A percentile compares a stretch with the other conserved stretches of the same genome.
phyloP scores from a whole-genome alignment of 2,888 invertebrate genomes.

The Mesorhabditis sp. region DNA sequence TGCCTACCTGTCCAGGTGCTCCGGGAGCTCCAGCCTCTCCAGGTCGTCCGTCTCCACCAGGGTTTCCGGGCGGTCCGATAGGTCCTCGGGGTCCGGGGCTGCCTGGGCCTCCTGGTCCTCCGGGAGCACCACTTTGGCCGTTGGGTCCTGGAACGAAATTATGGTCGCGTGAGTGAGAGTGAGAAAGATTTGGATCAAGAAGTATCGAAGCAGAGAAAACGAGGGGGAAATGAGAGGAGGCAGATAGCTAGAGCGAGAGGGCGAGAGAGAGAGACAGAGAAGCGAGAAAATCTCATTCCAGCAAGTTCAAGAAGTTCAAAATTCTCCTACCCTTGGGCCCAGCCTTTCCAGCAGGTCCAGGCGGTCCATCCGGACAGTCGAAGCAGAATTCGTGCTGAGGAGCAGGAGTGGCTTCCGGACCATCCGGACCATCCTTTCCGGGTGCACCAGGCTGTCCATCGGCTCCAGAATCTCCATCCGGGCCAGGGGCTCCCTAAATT shows the following conservation, averaged over 20 bases:
- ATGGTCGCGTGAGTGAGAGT: too few relatives aligned
- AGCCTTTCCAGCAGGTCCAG: conserved; percentile 44
- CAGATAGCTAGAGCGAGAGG: too few relatives aligned
- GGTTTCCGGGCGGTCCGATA: conserved; percentile 30
- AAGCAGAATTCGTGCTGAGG: conserved; percentile 42
- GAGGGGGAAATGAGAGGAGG: too few relatives aligned
- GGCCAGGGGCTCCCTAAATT: conserved; percentile 40
- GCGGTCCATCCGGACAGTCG: conserved; percentile 44
- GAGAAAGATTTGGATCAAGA: too few relatives aligned
- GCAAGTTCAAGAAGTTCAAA: too few relatives aligned
- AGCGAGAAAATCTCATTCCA: too few relatives aligned
- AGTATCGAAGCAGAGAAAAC: too few relatives aligned
- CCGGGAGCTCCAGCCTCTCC: conserved; percentile 28
- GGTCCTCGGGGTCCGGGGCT: conserved; percentile 26
- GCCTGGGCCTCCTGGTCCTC: conserved; percentile 31
- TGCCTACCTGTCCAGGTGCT: conserved; percentile 18
- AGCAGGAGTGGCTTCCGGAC: conserved; percentile 37
- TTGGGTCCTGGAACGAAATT: background rate
- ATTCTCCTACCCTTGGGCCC: conserved; percentile 26
- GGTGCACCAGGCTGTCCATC: conserved; percentile 44
- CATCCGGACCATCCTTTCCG: conserved; percentile 42
- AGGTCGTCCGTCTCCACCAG: conserved; percentile 25
- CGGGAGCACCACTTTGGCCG: conserved; percentile 16
- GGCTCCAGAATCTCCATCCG: conserved; percentile 43
- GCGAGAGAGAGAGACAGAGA: too few relatives aligned